These are phyloP conservation scores for Pteria penguin DNA, from an alignment of 2,888 invertebrate species.

Conservation along the genomic window DNA sequence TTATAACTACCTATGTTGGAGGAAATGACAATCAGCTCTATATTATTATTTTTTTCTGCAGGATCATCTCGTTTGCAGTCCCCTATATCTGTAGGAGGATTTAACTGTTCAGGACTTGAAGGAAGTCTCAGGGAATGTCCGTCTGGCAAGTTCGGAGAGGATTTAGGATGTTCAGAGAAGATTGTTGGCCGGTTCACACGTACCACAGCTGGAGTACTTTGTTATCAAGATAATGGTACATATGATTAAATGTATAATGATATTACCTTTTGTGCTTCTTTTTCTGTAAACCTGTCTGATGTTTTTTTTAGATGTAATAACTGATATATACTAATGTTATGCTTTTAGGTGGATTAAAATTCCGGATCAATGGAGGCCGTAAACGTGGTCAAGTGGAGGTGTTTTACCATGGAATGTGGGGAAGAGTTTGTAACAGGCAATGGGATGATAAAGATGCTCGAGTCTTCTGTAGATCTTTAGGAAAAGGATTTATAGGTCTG, in stretches of 20 bases:
- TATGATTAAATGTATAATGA: background rate
- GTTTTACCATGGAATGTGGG: constrained; percentile 61
- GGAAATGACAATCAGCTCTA: background rate
- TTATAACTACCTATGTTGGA: no score
- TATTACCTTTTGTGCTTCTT: background rate
- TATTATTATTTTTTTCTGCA: background rate
- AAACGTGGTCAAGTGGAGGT: constrained; percentile 56
- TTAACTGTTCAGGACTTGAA: constrained; percentile 57
- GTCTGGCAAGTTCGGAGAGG: constrained; percentile 56
- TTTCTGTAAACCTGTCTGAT: background rate
- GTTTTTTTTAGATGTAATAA: no score
- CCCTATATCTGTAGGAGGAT: constrained; percentile 63
- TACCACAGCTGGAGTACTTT: constrained; percentile 64
- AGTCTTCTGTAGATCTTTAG: constrained; percentile 61
- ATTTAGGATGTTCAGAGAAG: constrained; percentile 56
- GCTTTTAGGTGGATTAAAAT: constrained; percentile 56
- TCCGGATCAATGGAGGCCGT: constrained; percentile 50
- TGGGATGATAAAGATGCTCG: constrained; percentile 58
- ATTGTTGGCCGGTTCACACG: constrained; percentile 47
- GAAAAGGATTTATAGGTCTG: constrained; percentile 34
- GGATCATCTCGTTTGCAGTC: constrained; percentile 42
- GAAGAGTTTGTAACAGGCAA: constrained; percentile 61
- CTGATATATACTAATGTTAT: background rate
- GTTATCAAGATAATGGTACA: constrained; percentile 60
- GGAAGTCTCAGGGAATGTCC: constrained; percentile 56